Base-by-base conservation (phyloP, 2,888 invertebrate species). In the Electrophaes corylata region DNA sequence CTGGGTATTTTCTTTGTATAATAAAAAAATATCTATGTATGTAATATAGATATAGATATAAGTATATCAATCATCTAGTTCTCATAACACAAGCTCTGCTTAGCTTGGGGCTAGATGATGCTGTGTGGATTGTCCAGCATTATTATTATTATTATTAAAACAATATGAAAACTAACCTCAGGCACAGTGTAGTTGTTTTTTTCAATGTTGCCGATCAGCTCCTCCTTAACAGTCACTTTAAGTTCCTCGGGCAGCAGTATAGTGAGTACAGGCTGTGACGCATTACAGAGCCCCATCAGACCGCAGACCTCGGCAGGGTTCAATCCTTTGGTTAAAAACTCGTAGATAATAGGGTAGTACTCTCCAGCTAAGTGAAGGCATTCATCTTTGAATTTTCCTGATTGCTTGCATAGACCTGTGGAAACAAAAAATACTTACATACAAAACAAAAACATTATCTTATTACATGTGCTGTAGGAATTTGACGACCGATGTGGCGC, bases 341-440 rank as follows among this genome's bases (percentile, higher is more conserved):
- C 81, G 81, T 98, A 98, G 60, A 96, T 93, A 16, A 93, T 78
- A 0, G 93, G 92, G 75, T 96, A 97, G 83, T 97, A 98, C 72
- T 97, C 92, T 56, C 96, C 94, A 0, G 96, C 96, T 37, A 97
- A 88, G 57, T 94, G 92, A 1, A 94, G 85, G 75, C 98, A 98
- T 91, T 97, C 95, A 1, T 90, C 78, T 64, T 94, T 93, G 84
- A 96, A 97, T 8, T 93, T 90, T 58, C 94, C 94, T 0, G 96
- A 95, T 86, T 97, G 96, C 65, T 95, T 95, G 90, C 97, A 97
- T 3, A 97, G 87, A 59, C 97, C 92, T 92, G 71, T 12, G 18
- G 10, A 40, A 1, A 26, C 16, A 39, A 45, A 5, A 2, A 29
- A 3, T 10, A 29, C 2, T 29, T 10, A 23, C 6, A 5, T 23